Evolutionary conservation across 92 coral and sea anemone genomes (phyloP).

Genomic region (Bergia sp.): DNA sequence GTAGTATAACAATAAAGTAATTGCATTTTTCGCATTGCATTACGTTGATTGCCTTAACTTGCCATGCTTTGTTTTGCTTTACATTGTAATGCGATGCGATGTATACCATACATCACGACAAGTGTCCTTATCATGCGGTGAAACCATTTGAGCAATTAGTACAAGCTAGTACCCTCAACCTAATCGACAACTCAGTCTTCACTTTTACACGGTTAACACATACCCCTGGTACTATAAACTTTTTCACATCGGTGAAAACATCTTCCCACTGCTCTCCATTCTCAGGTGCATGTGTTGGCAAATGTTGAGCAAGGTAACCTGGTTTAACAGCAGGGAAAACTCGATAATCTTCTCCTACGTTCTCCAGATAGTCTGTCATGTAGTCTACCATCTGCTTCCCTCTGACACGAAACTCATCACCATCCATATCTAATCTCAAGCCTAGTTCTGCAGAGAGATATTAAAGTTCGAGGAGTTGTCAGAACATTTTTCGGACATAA

Average conservation of each 20-base stretch:
- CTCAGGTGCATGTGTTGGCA: neutral
- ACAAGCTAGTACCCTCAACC: too few relatives aligned
- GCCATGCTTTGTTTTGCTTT: too few relatives aligned
- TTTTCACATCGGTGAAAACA: neutral
- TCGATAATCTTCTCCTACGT: neutral
- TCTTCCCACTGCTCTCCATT: neutral
- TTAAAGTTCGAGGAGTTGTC: too few relatives aligned
- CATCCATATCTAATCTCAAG: neutral
- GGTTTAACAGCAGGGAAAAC: neutral
- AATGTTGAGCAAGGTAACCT: neutral
- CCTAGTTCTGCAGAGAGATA: too few relatives aligned
- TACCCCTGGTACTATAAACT: constrained; percentile 7
- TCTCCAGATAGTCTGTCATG: neutral
- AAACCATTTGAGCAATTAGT: too few relatives aligned
- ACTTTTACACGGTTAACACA: neutral
- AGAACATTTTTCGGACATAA: too few relatives aligned
- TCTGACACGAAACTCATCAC: neutral
- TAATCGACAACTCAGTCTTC: neutral
- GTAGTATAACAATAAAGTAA: too few relatives aligned
- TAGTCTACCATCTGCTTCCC: neutral
- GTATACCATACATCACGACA: too few relatives aligned
- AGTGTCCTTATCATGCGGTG: too few relatives aligned
- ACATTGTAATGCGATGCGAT: too few relatives aligned
- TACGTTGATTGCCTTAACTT: too few relatives aligned
- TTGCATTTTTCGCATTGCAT: too few relatives aligned